Conservation (phyloP, 64 coral and sea anemone genomes). For the Acropora yongei region DNA sequence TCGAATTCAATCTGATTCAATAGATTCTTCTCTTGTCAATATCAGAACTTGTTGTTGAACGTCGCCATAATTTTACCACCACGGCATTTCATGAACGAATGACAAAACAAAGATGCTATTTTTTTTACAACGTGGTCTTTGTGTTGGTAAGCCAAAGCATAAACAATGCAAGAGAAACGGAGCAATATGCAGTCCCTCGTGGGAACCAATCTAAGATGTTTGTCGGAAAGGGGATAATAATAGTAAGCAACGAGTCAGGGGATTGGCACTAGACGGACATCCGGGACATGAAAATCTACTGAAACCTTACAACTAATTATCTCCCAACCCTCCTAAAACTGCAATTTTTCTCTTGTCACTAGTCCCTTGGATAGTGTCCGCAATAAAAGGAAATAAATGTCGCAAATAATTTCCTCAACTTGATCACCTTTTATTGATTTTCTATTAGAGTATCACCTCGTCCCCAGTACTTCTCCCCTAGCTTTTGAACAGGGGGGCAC, state of each 20-base stretch:
- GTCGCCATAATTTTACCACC: neutral
- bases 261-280: neutral
- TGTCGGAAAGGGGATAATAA: neutral
- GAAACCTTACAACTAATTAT: too few relatives aligned
- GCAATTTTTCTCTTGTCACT: too few relatives aligned
- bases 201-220: neutral
- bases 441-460: too few relatives aligned
- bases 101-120: neutral
- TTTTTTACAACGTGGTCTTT: neutral
- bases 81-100: neutral
- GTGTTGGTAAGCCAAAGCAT: neutral
- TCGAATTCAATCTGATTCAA: neutral
- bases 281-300: neutral
- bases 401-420: too few relatives aligned
- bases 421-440: too few relatives aligned
- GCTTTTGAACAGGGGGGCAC: too few relatives aligned
- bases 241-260: neutral
- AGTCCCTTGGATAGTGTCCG: too few relatives aligned
- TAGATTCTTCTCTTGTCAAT: neutral
- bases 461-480: too few relatives aligned
- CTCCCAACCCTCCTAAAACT: too few relatives aligned
- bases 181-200: neutral
- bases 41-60: neutral
- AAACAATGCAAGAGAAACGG: neutral
- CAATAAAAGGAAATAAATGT: too few relatives aligned